Evolutionary conservation across 2,797 vertebrate genomes (phyloP).

Genomic region (Pipistrellus kuhlii): DNA sequence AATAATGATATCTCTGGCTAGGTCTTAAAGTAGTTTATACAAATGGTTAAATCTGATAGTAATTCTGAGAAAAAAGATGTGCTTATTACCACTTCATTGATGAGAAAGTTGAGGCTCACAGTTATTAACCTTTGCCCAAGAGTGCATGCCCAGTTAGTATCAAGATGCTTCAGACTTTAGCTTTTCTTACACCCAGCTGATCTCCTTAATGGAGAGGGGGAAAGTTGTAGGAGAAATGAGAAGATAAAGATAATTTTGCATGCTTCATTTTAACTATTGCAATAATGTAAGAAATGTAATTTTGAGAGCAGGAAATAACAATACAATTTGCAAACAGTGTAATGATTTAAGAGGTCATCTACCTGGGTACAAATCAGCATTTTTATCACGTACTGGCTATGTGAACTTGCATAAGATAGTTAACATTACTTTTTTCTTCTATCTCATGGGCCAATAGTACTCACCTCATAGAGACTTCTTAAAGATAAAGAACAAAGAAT

Average conservation of each 20-base stretch:
- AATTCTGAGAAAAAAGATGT: background rate
- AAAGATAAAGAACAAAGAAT: background rate
- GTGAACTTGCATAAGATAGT: background rate
- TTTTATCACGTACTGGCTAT: background rate
- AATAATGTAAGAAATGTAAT: slow-evolving; percentile 7
- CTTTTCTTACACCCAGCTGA: background rate
- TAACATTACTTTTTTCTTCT: background rate
- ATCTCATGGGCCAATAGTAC: background rate
- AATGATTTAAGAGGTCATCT: background rate
- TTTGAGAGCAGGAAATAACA: background rate
- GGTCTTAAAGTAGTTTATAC: background rate
- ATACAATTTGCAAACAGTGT: background rate
- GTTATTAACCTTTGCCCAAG: background rate
- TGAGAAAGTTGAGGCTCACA: background rate
- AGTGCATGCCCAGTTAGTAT: background rate
- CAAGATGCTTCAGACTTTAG: background rate
- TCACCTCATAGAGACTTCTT: background rate
- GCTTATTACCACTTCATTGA: background rate
- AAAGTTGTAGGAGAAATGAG: slow-evolving; percentile 14
- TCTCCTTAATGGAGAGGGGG: background rate
- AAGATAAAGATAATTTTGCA: background rate
- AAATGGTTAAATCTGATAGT: background rate
- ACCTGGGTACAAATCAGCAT: background rate
- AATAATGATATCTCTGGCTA: background rate
- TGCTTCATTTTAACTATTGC: background rate